phyloP scores from a whole-genome alignment of 2,888 invertebrate species.

The Drosophila barbarae region DNA sequence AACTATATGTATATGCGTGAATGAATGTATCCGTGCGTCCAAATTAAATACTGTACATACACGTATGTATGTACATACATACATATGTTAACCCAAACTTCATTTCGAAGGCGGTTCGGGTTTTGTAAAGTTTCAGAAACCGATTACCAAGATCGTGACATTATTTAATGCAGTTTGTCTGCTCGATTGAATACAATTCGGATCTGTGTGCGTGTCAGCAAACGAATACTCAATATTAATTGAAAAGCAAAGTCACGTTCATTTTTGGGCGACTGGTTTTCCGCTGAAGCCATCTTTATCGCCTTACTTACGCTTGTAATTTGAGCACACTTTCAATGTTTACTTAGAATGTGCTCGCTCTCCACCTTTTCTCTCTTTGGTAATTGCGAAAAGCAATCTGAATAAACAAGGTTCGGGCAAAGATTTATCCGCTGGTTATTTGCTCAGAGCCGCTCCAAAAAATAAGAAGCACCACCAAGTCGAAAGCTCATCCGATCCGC shows the following conservation, averaged over 20 bases:
- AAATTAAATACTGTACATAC: not conserved
- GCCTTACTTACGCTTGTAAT: slow-evolving; percentile 53
- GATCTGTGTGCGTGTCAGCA: slow-evolving; percentile 14
- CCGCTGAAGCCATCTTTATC: slow-evolving; percentile 44
- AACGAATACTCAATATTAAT: slow-evolving; percentile 46
- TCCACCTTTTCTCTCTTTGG: slow-evolving; percentile 39
- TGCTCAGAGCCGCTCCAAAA: slow-evolving; percentile 25
- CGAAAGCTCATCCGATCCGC: slow-evolving; percentile 7
- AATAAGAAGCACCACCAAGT: slow-evolving; percentile 43
- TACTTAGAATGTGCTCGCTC: slow-evolving; percentile 42
- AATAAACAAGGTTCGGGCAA: slow-evolving; percentile 48
- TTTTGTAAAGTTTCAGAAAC: slow-evolving; percentile 32
- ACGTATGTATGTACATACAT: not conserved
- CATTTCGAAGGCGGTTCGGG: slow-evolving; percentile 22
- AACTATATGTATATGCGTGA: slow-evolving; percentile 1
- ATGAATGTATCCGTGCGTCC: slow-evolving; percentile 16
- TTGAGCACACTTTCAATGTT: slow-evolving; percentile 66
- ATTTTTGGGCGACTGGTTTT: slow-evolving; percentile 46
- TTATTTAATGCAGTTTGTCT: slow-evolving; percentile 30
- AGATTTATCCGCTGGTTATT: slow-evolving; percentile 29
- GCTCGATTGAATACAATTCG: slow-evolving; percentile 16
- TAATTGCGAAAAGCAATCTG: slow-evolving; percentile 52
- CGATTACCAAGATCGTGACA: slow-evolving; percentile 37
- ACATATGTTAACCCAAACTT: slow-evolving; percentile 20
- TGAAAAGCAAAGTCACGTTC: slow-evolving; percentile 52